Evolutionary conservation across 2,888 invertebrate species (phyloP), one percentile per base, ranked within the genome.

Genomic region (Rhamnusium bicolor): DNA sequence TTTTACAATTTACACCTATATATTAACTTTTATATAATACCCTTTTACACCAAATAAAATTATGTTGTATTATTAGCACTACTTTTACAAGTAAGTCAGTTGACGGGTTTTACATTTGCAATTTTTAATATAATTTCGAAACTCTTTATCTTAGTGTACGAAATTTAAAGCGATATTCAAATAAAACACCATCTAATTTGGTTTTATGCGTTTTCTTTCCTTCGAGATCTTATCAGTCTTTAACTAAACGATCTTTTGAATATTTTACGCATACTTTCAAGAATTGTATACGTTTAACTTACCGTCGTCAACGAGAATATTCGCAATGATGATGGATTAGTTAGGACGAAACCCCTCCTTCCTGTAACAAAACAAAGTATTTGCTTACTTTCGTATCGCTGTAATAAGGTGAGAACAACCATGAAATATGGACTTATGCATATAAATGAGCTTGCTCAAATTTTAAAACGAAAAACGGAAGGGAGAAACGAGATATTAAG

Each of bases 341-440:
- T 54, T 46, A 56, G 46, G 56, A 14, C 56, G 56, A 54, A 24
- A 56, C 46, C 24, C 40, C 46, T 18, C 46, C 56, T 51, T 67
- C 56, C 67, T 67, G 54, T 10, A 67, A 67, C 67, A 67, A 54
- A 46, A 67, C 56, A 67, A 67, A 56, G n/a, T 56, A 67, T 67
- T 67, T 67, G 46, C 40, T 67, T 54, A 67, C 56, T 67, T 21
- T 40, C 54, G n/a, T 61, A 51, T 18, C 5, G 29, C 32, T 7
- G 65, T 27, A 65, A 65, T 32, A 16, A 67, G 56, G 67, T 67
- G 67, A 21, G 24, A 67, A 56, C 46, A 54, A 40, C 56, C 27
- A 67, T 67, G 67, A 67, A 67, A 67, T 67, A 67, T 67, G 24
- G 56, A 67, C 67, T 67, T 67, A 67, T 67, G 67, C 67, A 67